These are phyloP conservation scores for Tursiops truncatus DNA, from an alignment of 2,113 vertebrate genomes.

Conservation along the genomic window DNA sequence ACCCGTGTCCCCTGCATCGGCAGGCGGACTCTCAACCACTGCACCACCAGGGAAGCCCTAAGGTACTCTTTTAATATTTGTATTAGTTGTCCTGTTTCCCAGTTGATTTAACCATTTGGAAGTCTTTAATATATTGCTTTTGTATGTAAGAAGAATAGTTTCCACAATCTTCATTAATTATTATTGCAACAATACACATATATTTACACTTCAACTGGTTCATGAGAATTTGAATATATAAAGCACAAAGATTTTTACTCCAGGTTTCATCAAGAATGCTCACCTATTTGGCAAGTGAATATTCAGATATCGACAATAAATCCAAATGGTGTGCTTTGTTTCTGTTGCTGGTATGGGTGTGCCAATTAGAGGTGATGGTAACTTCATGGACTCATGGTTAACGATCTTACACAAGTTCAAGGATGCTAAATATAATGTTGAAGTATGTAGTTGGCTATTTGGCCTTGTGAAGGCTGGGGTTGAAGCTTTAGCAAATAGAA, in stretches of 20 bases:
- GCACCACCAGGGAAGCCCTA: background rate
- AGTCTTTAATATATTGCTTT: constrained; percentile 21
- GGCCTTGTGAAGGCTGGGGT: background rate
- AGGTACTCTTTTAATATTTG: constrained; percentile 3
- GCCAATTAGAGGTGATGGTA: background rate
- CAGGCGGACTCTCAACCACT: too few species aligned
- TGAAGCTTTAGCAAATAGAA: background rate
- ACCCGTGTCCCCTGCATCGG: too few species aligned
- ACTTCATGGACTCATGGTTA: background rate
- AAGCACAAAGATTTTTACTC: constrained; percentile 7
- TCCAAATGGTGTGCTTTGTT: background rate
- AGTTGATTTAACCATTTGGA: background rate
- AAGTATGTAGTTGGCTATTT: background rate
- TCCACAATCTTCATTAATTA: background rate
- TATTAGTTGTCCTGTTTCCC: background rate
- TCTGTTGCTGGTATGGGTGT: background rate
- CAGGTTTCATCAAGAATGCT: background rate
- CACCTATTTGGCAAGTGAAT: constrained; percentile 5
- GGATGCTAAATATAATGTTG: background rate
- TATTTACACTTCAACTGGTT: constrained; percentile 6
- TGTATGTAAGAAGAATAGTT: background rate
- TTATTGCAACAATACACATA: background rate
- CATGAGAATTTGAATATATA: constrained; percentile 39
- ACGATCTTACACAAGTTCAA: background rate
- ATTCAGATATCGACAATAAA: background rate